Percentiles rank a stretch among this genome's conserved stretches.
These are phyloP conservation scores for Xiphorhynchus erythropygius DNA, from an alignment of 2,797 vertebrate genomes.

Conservation along the genomic window DNA sequence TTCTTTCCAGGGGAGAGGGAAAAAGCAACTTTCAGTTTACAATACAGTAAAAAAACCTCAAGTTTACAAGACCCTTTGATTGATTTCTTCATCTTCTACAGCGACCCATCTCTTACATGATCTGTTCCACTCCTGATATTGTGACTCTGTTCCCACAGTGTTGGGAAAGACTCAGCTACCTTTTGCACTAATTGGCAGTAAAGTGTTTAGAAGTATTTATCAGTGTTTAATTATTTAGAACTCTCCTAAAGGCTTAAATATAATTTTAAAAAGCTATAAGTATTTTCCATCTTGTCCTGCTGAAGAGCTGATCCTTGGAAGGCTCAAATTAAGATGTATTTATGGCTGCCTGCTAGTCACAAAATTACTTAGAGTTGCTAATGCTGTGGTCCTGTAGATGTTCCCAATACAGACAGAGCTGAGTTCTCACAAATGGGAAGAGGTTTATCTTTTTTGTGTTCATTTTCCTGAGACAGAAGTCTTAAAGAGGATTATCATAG, in stretches of 20 bases:
- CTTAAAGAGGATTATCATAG: constrained; percentile 66
- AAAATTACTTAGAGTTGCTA: constrained; percentile 55
- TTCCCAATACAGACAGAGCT: constrained; percentile 12
- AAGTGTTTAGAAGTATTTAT: constrained; percentile 58
- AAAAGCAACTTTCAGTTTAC: too few relatives aligned
- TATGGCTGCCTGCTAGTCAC: constrained; percentile 57
- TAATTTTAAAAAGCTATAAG: constrained; percentile 35
- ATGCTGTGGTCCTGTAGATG: constrained; percentile 19
- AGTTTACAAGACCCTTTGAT: too few relatives aligned
- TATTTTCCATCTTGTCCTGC: constrained; percentile 45
- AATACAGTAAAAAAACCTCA: too few relatives aligned
- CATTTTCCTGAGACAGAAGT: constrained; percentile 43
- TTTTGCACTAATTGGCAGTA: constrained; percentile 61
- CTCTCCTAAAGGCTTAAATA: constrained; percentile 65
- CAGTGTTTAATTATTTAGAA: constrained; percentile 70
- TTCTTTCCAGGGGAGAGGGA: too few relatives aligned
- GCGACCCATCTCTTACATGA: too few relatives aligned
- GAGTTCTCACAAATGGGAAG: constrained; percentile 22
- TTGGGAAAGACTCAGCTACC: constrained; percentile 5
- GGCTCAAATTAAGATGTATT: constrained; percentile 56
- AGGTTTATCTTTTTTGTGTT: constrained; percentile 53
- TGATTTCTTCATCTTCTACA: too few relatives aligned
- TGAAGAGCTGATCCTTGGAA: constrained; percentile 44
- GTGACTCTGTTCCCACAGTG: too few relatives aligned
- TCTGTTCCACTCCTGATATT: too few relatives aligned